phyloP scores from a whole-genome alignment of 2,888 invertebrate species.

The Kuschelorhynchus macadamiae region DNA sequence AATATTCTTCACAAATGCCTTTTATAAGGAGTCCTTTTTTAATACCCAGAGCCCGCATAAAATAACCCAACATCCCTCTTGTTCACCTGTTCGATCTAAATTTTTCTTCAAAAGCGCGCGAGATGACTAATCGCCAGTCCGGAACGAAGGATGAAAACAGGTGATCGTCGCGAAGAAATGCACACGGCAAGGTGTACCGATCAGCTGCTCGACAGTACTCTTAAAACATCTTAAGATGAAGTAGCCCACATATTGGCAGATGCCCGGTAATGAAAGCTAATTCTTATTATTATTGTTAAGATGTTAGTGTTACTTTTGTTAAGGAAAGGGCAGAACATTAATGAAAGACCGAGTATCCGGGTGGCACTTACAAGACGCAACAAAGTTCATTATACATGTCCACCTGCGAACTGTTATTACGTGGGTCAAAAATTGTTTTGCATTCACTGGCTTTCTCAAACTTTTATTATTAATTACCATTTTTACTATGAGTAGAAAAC shows the following conservation, averaged over 20 bases:
- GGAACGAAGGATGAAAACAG: conserved; percentile 30
- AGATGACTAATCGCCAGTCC: conserved; percentile 18
- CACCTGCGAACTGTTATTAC: no score
- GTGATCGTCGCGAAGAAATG: conserved; percentile 33
- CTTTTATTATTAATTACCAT: no score
- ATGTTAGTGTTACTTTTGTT: conserved; percentile 2
- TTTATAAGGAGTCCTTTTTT: no score
- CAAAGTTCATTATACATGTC: no score
- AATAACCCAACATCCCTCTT: conserved; percentile 4
- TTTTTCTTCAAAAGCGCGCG: conserved; percentile 14
- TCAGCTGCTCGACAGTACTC: conserved; percentile 38
- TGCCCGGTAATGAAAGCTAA: conserved; percentile 18
- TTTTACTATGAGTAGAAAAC: no score
- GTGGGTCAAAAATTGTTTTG: no score
- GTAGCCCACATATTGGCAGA: conserved; percentile 34
- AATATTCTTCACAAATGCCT: no score
- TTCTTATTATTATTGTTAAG: conserved; percentile 16
- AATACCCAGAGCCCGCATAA: no score
- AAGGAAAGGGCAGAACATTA: not conserved
- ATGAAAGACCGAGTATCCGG: no score
- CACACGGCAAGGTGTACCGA: conserved; percentile 29
- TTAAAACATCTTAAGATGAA: conserved; percentile 38
- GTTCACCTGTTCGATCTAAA: conserved; percentile 35
- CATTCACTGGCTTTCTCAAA: no score
- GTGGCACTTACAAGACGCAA: no score